These are phyloP conservation scores for Tapirus indicus DNA, from an alignment of 2,797 vertebrate genomes.

Conservation along the genomic window DNA sequence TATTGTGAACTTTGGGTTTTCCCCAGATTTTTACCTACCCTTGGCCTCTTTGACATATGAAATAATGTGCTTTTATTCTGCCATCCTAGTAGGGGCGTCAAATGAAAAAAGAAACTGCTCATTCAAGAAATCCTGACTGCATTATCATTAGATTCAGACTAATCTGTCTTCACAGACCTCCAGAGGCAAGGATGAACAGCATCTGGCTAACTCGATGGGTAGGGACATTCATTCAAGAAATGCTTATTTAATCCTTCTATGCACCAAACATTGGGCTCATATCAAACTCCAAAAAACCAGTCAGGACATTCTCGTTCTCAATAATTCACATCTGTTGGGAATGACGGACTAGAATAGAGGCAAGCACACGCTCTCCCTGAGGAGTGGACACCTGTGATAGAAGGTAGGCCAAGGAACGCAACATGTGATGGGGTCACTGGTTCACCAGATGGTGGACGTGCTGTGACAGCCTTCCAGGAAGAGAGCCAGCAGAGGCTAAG, in stretches of 20 bases:
- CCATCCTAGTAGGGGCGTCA: neutral
- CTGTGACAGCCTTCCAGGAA: neutral
- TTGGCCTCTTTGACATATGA: neutral
- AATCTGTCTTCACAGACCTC: neutral
- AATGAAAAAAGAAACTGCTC: neutral
- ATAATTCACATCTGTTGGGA: neutral
- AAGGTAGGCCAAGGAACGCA: neutral
- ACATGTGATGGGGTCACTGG: neutral
- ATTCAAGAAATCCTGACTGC: neutral
- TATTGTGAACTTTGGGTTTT: constrained; percentile 46
- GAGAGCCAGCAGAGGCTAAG: neutral
- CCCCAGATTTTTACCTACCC: constrained; percentile 41
- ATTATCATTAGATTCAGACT: neutral
- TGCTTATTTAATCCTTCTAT: neutral
- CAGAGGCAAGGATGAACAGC: neutral
- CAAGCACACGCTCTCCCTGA: neutral
- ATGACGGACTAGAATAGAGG: neutral
- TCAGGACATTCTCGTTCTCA: neutral
- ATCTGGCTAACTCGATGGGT: accelerated
- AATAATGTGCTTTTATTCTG: neutral
- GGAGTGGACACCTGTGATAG: neutral
- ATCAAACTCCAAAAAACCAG: neutral
- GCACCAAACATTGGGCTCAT: neutral
- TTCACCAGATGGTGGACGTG: neutral
- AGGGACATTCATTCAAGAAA: neutral